These are phyloP conservation scores for Rhea pennata DNA, from an alignment of 2,113 vertebrate species.

Conservation along the genomic window DNA sequence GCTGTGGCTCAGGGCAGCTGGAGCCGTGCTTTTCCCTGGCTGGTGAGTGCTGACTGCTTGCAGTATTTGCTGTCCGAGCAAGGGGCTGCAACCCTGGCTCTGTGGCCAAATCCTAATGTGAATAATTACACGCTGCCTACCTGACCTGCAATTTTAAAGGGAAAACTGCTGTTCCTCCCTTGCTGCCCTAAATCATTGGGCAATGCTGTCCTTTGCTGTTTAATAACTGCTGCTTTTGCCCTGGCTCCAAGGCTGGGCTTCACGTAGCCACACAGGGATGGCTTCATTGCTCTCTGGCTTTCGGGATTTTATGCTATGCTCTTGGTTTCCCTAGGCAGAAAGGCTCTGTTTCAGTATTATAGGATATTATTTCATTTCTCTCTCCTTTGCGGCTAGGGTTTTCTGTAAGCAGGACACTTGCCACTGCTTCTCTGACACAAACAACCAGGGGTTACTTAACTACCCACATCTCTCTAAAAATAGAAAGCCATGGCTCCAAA, in stretches of 20 bases:
- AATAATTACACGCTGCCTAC: background rate
- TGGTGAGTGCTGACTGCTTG: background rate
- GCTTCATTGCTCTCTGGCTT: background rate
- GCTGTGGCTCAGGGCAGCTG: background rate
- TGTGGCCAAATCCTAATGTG: rapidly evolving
- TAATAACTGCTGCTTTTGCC: background rate
- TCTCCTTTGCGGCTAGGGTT: background rate
- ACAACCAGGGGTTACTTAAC: background rate
- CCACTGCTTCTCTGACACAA: background rate
- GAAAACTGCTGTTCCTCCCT: background rate
- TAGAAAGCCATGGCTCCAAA: background rate
- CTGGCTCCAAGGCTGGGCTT: background rate
- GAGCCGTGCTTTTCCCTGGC: background rate
- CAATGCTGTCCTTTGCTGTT: background rate
- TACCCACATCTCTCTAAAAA: constrained; percentile 14
- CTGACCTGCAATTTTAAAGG: background rate
- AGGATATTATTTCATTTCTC: background rate
- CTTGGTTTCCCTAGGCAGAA: background rate
- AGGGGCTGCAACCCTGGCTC: background rate
- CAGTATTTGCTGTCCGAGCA: background rate
- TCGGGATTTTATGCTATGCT: rapidly evolving
- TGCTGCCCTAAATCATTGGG: background rate
- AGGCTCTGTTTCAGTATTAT: background rate
- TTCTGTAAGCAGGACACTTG: background rate
- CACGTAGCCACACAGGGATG: rapidly evolving